Evolutionary conservation across 2,797 vertebrate species (phyloP).

Genomic region (Centropyge bicolor): DNA sequence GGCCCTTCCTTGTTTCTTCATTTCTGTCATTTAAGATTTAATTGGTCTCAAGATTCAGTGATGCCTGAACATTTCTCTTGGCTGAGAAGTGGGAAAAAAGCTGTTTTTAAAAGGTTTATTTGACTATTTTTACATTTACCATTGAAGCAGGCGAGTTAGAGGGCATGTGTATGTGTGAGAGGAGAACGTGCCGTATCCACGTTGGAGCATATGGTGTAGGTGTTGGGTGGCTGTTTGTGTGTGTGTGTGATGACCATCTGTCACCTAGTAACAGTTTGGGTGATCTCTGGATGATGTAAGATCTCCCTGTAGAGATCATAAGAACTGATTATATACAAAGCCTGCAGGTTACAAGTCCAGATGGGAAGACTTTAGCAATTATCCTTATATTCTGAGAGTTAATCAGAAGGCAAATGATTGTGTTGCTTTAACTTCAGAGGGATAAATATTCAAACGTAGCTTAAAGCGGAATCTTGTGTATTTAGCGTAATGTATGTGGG

Average conservation of each 20-base stretch:
- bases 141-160: slow-evolving; percentile 48
- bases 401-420: slow-evolving; percentile 24
- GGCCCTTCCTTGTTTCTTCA: slow-evolving; percentile 22
- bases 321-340: slow-evolving; percentile 68
- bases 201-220: slow-evolving; percentile 76
- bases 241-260: slow-evolving; percentile 76
- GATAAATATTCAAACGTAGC: slow-evolving; percentile 16
- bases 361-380: slow-evolving; percentile 57
- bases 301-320: slow-evolving; percentile 64
- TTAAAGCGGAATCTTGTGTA: slow-evolving; percentile 10
- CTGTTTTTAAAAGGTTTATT: slow-evolving; percentile 38
- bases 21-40: slow-evolving; percentile 72
- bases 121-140: slow-evolving; percentile 32
- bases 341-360: slow-evolving; percentile 61
- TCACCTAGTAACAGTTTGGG: slow-evolving; percentile 72
- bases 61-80: slow-evolving; percentile 56
- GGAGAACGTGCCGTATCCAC: slow-evolving; percentile 58
- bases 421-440: not conserved
- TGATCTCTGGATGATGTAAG: slow-evolving; percentile 71
- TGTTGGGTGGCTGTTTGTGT: slow-evolving; percentile 38
- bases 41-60: slow-evolving; percentile 72
- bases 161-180: slow-evolving; percentile 38
- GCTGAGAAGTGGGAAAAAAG: slow-evolving; percentile 14
- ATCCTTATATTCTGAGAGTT: slow-evolving; percentile 8
- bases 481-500: slow-evolving; percentile 19